Evolutionary conservation across 2,113 vertebrate species (phyloP).

Genomic region (Gymnorhina tibicen): DNA sequence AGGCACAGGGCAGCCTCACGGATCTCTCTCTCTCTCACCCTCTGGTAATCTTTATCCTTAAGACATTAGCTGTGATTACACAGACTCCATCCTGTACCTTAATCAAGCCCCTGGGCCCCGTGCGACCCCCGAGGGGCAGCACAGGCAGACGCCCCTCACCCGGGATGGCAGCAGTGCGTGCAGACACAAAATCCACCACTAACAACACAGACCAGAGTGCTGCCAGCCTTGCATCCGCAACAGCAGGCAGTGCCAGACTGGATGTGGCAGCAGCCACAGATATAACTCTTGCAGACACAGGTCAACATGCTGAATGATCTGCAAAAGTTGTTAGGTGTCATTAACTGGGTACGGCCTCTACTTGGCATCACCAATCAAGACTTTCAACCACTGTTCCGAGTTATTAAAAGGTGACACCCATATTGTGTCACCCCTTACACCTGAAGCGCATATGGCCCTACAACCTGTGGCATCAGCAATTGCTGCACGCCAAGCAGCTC

Average conservation of each 20-base stretch:
- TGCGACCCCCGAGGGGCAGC: neutral
- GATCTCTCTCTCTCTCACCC: neutral
- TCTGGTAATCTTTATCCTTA: neutral
- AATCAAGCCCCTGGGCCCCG: neutral
- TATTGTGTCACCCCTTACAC: neutral
- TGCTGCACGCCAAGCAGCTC: neutral
- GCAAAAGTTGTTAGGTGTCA: too few species aligned
- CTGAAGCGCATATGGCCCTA: neutral
- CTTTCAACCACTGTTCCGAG: neutral
- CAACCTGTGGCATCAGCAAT: neutral
- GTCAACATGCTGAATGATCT: too few species aligned
- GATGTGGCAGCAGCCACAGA: too few species aligned
- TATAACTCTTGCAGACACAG: too few species aligned
- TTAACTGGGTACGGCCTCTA: too few species aligned
- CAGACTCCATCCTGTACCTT: neutral
- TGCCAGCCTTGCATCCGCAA: too few species aligned
- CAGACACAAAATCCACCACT: too few species aligned
- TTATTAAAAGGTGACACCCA: neutral
- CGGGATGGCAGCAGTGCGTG: neutral
- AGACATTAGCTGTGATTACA: neutral
- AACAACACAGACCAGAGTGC: too few species aligned
- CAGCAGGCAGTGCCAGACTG: too few species aligned
- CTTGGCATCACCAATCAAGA: neutral
- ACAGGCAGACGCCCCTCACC: neutral
- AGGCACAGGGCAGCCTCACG: neutral